These are phyloP conservation scores for Noturus placidus DNA, from an alignment of 2,113 vertebrate species.

Conservation along the genomic window DNA sequence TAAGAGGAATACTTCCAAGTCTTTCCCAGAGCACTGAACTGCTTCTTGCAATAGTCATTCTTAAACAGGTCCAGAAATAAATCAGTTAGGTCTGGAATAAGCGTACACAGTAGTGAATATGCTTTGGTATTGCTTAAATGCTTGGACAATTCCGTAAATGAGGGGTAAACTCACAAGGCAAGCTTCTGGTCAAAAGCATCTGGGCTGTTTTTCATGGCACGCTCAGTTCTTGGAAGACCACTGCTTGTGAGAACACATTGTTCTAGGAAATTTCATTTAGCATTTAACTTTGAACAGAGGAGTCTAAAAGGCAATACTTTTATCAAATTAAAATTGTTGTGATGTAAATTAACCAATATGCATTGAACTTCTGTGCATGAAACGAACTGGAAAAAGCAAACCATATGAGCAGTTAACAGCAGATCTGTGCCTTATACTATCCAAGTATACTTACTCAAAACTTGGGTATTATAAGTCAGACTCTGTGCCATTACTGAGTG, in stretches of 20 bases:
- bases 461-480: neutral
- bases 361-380: constrained; percentile 35
- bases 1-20: constrained; percentile 21
- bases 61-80: constrained; percentile 17
- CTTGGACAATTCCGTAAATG: constrained; percentile 51
- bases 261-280: constrained; percentile 51
- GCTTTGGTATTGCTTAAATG: constrained; percentile 43
- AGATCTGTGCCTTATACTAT: neutral
- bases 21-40: constrained; percentile 26
- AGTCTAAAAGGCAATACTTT: constrained; percentile 50
- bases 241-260: constrained; percentile 50
- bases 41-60: constrained; percentile 29
- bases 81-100: constrained; percentile 47
- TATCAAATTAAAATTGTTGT: neutral
- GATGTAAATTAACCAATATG: constrained; percentile 10
- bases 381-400: constrained; percentile 29
- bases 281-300: constrained; percentile 45
- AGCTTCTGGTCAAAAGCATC: constrained; percentile 33
- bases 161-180: constrained; percentile 48
- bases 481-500: neutral
- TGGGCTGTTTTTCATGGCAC: constrained; percentile 53
- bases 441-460: neutral
- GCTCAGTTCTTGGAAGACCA: constrained; percentile 47
- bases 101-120: constrained; percentile 46
- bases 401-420: neutral